These are phyloP conservation scores for Antennarius striatus DNA, from an alignment of 2,113 vertebrate genomes.

Conservation along the genomic window DNA sequence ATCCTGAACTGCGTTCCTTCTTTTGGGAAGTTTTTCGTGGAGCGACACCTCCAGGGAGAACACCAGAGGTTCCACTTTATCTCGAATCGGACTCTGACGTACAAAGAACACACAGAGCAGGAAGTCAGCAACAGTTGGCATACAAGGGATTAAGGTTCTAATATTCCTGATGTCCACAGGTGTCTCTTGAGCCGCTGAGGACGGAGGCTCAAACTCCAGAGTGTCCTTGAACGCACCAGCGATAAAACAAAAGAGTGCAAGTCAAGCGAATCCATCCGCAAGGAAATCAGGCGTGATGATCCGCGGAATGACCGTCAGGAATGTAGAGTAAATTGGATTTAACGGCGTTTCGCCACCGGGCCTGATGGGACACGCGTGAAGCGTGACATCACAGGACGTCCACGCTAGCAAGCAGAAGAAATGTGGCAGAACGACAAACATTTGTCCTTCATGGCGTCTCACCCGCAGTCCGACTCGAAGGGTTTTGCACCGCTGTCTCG, in stretches of 20 bases:
- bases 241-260: neutral
- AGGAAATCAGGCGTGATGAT: neutral
- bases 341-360: neutral
- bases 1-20: conserved; percentile 60
- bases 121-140: neutral
- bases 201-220: neutral
- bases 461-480: conserved; percentile 84
- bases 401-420: neutral
- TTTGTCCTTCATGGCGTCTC: conserved; percentile 45
- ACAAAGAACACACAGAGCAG: conserved; percentile 27
- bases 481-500: conserved; percentile 68
- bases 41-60: conserved; percentile 86
- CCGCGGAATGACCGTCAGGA: conserved; percentile 4
- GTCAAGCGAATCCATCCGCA: neutral
- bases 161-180: too few relatives aligned
- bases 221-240: neutral
- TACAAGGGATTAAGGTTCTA: neutral
- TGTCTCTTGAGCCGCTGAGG: neutral
- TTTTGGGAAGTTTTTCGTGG: conserved; percentile 57
- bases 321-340: conserved; percentile 13
- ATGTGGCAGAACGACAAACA: neutral
- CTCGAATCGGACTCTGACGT: conserved; percentile 72
- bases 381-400: neutral
- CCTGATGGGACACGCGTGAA: neutral
- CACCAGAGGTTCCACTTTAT: conserved; percentile 87